phyloP scores from a whole-genome alignment of 2,888 invertebrate genomes.

The Malacosoma neustria region DNA sequence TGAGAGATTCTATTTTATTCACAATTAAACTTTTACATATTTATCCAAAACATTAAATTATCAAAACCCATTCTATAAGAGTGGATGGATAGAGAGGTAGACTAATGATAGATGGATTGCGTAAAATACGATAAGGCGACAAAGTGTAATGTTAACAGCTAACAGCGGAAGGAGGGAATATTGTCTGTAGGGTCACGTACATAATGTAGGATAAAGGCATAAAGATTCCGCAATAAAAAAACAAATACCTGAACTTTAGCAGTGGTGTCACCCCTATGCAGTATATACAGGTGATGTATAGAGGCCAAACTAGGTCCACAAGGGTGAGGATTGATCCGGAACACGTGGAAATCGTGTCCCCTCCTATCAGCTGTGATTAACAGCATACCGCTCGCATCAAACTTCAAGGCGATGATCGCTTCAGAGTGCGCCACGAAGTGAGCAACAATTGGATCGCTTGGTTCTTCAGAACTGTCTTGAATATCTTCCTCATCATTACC shows the following conservation, averaged over 20 bases:
- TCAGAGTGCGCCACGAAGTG: conserved; percentile 93
- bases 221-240: too few species aligned
- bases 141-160: too few species aligned
- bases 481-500: conserved; percentile 69
- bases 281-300: conserved; percentile 94
- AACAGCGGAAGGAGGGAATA: too few species aligned
- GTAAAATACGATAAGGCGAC: too few species aligned
- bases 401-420: conserved; percentile 91
- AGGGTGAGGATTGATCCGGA: conserved; percentile 94
- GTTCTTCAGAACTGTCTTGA: conserved; percentile 74
- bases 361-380: conserved; percentile 93
- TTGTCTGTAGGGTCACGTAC: too few species aligned
- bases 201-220: too few species aligned
- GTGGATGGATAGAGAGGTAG: too few species aligned
- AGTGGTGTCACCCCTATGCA: conserved; percentile 96
- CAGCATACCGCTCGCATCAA: conserved; percentile 92
- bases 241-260: conserved; percentile 86
- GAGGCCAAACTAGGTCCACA: conserved; percentile 89
- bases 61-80: too few species aligned
- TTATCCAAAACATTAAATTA: too few species aligned
- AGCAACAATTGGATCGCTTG: conserved; percentile 85
- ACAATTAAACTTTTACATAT: too few species aligned
- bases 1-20: too few species aligned
- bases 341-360: conserved; percentile 97
- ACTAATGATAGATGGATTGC: too few species aligned